These are phyloP conservation scores for Callorhinus ursinus DNA, from an alignment of 2,113 vertebrate genomes.

Conservation along the genomic window DNA sequence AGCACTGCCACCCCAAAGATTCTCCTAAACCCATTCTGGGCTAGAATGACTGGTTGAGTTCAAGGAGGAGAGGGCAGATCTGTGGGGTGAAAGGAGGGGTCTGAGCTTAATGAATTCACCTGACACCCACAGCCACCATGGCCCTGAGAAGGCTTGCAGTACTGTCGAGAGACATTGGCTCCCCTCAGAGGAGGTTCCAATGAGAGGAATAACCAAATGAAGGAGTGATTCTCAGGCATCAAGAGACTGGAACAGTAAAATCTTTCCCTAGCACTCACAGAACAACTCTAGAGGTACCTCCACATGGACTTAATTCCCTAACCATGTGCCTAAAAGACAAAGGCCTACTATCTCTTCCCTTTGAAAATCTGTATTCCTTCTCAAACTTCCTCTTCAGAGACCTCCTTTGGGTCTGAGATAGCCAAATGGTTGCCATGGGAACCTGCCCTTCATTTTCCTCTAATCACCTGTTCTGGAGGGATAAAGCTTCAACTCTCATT, in stretches of 20 bases:
- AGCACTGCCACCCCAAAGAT: background rate
- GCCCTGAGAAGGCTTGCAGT: background rate
- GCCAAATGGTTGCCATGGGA: constrained; percentile 72
- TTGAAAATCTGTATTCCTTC: constrained; percentile 47
- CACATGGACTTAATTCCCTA: background rate
- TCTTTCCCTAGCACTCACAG: background rate
- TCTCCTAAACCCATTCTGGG: background rate
- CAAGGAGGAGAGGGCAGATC: background rate
- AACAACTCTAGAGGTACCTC: background rate
- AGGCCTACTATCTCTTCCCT: background rate
- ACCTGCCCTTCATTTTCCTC: constrained; percentile 72
- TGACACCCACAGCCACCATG: background rate
- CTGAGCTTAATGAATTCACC: background rate
- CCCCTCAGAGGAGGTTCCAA: background rate
- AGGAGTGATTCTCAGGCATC: background rate
- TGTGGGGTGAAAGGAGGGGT: background rate
- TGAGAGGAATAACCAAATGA: background rate
- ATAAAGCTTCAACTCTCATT: constrained; percentile 72
- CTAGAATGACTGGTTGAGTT: background rate
- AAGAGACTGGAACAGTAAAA: background rate
- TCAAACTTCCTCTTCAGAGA: constrained; percentile 55
- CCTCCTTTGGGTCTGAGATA: constrained; percentile 64
- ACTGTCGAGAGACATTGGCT: background rate
- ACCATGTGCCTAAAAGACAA: background rate
- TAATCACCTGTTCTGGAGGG: constrained; percentile 73